Evolutionary conservation across 2,888 invertebrate species (phyloP), one percentile per base, ranked within the genome.

Genomic region (Drosophila longiperda): DNA sequence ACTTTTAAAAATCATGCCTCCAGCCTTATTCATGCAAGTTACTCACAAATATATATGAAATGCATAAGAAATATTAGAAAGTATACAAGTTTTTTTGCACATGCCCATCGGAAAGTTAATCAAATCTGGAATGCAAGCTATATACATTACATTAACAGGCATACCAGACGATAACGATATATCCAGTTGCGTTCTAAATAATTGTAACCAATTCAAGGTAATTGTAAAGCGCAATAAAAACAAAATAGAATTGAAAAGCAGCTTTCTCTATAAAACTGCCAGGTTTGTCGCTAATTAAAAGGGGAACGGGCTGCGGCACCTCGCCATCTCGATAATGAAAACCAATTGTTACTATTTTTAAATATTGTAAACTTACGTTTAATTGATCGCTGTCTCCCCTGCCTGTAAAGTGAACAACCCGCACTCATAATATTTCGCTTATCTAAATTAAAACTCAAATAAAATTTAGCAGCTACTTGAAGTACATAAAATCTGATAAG

Each of bases 301-400:
- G 38, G 20, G n/a, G 4, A 15, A 49, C 38, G 33, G 38, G n/a
- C 23, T 17, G 38, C 33, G n/a, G 33, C 23, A 36, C 29, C 33
- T 45, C 26, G 36, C 36, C 53, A 53, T 42, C 69, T 62, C 71
- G 75, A 72, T 83, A 90, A 89, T 89, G 69, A 73, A 78, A 71
- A 65, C 70, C 63, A 90, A 89, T 89, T 90, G 76, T 73, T 69
- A 69, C 75, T 90, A 89, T 89, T 89, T 89, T 82, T 79, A 89
- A 75, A 70, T 42, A 63, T 50, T 57, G 63, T 61, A 48, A 62
- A 66, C 59, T 55, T 69, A 49, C 52, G 53, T 52, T 65, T 78
- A 81, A 83, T 69, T 82, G 65, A 63, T n/a, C 57, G 58, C 60
- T 67, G 54, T 79, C 57, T 40, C 6, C 0, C n/a, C 11, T 12